Percentiles rank a stretch among this genome's conserved stretches.
phyloP scores from a whole-genome alignment of 2,888 invertebrate genomes.

The Corythucha ciliata region DNA sequence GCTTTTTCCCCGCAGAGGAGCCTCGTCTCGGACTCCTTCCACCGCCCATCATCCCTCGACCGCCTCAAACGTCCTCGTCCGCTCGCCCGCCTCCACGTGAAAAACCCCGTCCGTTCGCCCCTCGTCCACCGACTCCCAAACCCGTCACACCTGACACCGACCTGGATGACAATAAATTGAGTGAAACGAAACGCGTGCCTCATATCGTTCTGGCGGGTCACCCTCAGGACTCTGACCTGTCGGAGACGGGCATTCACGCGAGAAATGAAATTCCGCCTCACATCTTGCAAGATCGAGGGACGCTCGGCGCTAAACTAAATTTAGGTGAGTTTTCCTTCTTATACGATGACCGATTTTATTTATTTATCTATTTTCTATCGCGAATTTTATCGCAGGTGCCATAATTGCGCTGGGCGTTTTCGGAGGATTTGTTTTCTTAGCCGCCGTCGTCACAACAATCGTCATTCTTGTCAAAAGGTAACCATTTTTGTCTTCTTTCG shows the following conservation, averaged over 20 bases:
- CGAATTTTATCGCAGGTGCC: constrained; percentile 48
- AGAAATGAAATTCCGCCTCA: constrained; percentile 47
- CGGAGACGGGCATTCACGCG: constrained; percentile 39
- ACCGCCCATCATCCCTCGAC: constrained; percentile 16
- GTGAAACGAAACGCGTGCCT: constrained; percentile 36
- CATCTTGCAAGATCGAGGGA: constrained; percentile 47
- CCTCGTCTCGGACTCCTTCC: constrained; percentile 12
- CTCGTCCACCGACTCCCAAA: constrained; percentile 41
- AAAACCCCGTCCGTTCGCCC: constrained; percentile 38
- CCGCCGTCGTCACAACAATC: constrained; percentile 79
- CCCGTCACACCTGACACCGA: constrained; percentile 38
- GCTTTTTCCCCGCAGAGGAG: constrained; percentile 9
- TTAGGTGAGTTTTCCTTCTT: constrained; percentile 45
- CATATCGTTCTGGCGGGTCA: constrained; percentile 40
- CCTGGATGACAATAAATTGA: constrained; percentile 41
- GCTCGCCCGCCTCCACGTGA: constrained; percentile 35
- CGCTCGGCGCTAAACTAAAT: constrained; percentile 57
- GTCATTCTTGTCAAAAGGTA: constrained; percentile 82
- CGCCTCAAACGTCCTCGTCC: constrained; percentile 33
- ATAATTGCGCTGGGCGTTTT: constrained; percentile 83
- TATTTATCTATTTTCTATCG: background rate
- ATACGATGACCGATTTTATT: background rate
- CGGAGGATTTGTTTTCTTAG: constrained; percentile 81
- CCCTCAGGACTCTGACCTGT: constrained; percentile 71
- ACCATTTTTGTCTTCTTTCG: constrained; percentile 36